Base-by-base conservation (phyloP, 1,140 invertebrate species). In the Drosophila seguyi region DNA sequence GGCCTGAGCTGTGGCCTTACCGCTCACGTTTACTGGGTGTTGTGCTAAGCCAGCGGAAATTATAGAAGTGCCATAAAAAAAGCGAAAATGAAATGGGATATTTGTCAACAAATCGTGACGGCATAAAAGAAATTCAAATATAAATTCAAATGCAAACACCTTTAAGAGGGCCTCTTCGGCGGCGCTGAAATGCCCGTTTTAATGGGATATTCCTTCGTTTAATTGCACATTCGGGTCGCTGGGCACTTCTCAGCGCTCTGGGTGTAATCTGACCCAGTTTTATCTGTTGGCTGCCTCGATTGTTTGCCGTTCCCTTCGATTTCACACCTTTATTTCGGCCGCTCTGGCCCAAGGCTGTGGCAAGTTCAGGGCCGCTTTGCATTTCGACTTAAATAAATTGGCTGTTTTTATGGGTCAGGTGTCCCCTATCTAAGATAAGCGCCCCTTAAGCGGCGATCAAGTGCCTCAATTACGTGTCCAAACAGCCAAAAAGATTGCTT, bases 41-140 rank as follows among this genome's bases (percentile, higher is more conserved):
- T 67, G 44, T 66, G 62, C 52, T 77, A 29, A 20, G 53, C 58
- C 47, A 71, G 68, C 75, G 66, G 61, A 86, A 87, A 83, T 61
- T 73, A 78, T 81, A 80, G 75, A 67, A 85, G 81, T 56, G 61
- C 61, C 58, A 68, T 72, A 66, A 83, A 52, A 62, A 41, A 61
- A n/a, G 27, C 34, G 25, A 69, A 58, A 69, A 41, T 22, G 34
- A 71, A 71, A 71, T 71, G 45, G 34, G 59, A 65, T 68, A 73
- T 78, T 69, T 85, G 79, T 86, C 83, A 75, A 79, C 75, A 86
- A 85, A 71, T 85, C 83, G 83, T 86, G 82, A 86, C 82, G 68
- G 61, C 60, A 81, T 55, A 66, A 44, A 71, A 61, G 45, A 75
- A 72, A 68, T 76, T 68, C 25, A 42, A 79, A 72, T 76, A 62